These are phyloP conservation scores for Coreoperca whiteheadi DNA, from an alignment of 2,113 vertebrate genomes.

Conservation along the genomic window DNA sequence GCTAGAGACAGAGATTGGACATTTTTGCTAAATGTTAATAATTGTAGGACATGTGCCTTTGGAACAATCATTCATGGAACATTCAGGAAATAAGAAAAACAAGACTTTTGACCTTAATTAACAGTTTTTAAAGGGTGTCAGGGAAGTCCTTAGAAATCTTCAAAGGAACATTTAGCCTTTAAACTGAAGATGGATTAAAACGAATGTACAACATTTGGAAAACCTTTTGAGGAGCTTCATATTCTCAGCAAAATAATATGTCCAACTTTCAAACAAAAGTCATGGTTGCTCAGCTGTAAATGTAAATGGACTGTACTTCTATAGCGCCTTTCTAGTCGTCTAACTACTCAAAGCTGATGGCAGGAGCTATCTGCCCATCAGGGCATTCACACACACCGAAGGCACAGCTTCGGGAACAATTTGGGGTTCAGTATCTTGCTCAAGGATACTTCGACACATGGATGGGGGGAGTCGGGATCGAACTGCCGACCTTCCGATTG, in stretches of 20 bases:
- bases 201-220: not conserved
- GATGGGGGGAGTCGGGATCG: no score
- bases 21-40: constrained; percentile 19
- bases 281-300: not conserved
- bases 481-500: no score
- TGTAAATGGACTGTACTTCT: no score
- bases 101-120: not conserved
- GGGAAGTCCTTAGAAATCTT: not conserved
- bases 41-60: not conserved
- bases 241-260: no score
- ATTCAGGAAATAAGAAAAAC: not conserved
- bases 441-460: no score
- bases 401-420: no score
- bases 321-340: no score
- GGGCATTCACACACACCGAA: no score
- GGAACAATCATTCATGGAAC: not conserved
- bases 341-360: no score
- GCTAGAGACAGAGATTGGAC: constrained; percentile 56
- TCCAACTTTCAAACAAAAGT: not conserved
- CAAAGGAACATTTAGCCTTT: not conserved
- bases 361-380: no score
- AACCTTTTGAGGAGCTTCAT: no score
- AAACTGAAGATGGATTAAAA: not conserved
- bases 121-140: not conserved
- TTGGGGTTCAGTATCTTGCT: no score